A percentile compares a stretch with the other conserved stretches of the same genome.
phyloP scores from a whole-genome alignment of 2,797 vertebrate genomes.

The Mormyrus hasselquistii region DNA sequence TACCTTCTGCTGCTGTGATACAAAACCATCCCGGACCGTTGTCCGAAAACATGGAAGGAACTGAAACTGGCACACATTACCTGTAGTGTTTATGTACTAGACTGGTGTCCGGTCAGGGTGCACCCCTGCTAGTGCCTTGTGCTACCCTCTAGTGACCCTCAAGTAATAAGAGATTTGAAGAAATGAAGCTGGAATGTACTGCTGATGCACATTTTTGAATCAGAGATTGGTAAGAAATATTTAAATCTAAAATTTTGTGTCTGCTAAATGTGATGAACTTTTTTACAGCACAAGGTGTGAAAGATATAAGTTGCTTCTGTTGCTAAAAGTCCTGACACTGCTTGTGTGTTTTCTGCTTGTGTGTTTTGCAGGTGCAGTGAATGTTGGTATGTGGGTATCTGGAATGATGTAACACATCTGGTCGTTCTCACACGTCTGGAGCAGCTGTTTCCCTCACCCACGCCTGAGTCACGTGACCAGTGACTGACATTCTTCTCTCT shows the following conservation, averaged over 20 bases:
- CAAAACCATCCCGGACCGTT: background rate
- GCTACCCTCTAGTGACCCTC: background rate
- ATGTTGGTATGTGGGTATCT: background rate
- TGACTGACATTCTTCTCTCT: background rate
- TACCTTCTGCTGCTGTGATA: background rate
- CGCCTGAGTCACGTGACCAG: background rate
- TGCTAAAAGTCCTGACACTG: background rate
- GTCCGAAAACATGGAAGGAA: background rate
- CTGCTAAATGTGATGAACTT: background rate
- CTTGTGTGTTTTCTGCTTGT: background rate
- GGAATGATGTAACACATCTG: slow-evolving; percentile 12
- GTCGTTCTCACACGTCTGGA: background rate
- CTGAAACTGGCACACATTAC: background rate
- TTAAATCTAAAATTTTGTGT: background rate
- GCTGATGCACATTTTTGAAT: background rate
- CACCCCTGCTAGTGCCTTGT: background rate
- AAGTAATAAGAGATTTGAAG: background rate
- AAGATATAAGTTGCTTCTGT: background rate
- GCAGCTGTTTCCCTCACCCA: slow-evolving; percentile 2
- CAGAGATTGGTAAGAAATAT: background rate
- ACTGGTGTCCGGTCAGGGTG: background rate
- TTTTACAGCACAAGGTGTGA: background rate
- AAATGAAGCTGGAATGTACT: background rate
- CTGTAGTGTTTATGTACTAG: background rate
- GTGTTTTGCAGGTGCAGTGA: background rate